Evolutionary conservation across 2,797 vertebrate genomes (phyloP), one percentile per base, ranked within the genome.

Genomic region (Typhlichthys eigenmanni): DNA sequence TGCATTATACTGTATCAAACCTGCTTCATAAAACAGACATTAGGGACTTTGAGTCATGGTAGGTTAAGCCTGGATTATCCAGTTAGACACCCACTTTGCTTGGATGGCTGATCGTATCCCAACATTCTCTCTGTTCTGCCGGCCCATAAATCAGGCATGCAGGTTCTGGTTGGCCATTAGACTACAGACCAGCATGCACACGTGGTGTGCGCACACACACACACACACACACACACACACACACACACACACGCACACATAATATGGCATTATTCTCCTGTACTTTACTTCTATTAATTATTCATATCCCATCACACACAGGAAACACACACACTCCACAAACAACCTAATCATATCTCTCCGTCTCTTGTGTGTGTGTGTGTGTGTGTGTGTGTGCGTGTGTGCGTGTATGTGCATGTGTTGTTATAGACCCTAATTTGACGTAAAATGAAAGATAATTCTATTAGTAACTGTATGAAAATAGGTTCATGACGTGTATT

Each of bases 251-350:
- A n/a, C 49, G 63, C 34, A 38, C 34, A 72, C 72, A 79, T 85
- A 86, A 85, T 81, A 80, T 69, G 66, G 81, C 72, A 81, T 85
- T 75, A 83, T 87, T 73, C 72, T 72, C 53, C 47, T 72, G 70
- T 79, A 81, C 82, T 88, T 81, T 74, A 81, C 48, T 62, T 14
- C 34, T 9, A 88, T 89, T 85, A 84, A 91, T 90, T 80, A 91
- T 90, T 85, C 71, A 90, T 82, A 64, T 54, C 24, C 34, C 34
- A 80, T 75, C 74, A 70, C 68, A 4, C 51, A 78, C 54, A 55
- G 24, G 24, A 24, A 17, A 9, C 1, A 34, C 68, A 70, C 75
- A 38, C 34, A 38, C 34, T 8, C 34, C 34, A 8, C 34, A 38
- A 38, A 38, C 34, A 6, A 38, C 34, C 34, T 7, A 38, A 38